Base-by-base conservation (phyloP, 2,113 vertebrate species). In the Pungitius pungitius region DNA sequence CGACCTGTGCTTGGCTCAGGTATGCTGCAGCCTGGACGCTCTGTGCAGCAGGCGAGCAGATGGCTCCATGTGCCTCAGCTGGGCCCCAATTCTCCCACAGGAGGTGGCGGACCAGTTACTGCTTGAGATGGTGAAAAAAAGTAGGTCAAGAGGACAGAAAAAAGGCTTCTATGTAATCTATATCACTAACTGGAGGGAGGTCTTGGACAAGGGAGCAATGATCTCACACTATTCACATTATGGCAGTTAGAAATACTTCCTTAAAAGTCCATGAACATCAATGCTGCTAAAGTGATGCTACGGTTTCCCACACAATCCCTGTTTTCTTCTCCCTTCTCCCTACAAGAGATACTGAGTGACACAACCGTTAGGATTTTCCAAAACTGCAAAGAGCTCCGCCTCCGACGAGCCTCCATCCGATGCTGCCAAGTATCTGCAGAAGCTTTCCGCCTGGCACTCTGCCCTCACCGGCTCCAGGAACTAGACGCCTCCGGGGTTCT, bases 91-190 rank as follows among this genome's bases (percentile, higher is more conserved):
- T 40, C 96, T 99, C 86, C 97, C 97, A 37, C 96, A 96, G 86
- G 96, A 98, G 87, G 93, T 96, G 84, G 94, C 96, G 3, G 96
- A 98, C 86, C 94, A 96, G 76, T 91, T 99, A 61, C 94, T 99
- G 86, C 91, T 89, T 75, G 95, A 93, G 0, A 96, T 98, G 96
- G 95, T 94, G 42, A 88, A 94, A 77, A 93, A 96, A 87, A 97
- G 97, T 98, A 94, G 92, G 81, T 39, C 58, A 17, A 77, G 10
- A 33, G 65, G 47, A 22, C 22, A 17, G 22, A 40, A 39, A 57
- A n/a, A 77, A n/a, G 24, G 40, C 18, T 62, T 10, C n/a, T 2
- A 52, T 22, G 49, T 39, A 54, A 56, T 47, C 15, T 15, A 0
- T 39, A 18, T 60, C 56, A 43, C 2, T 43, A 66, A 13, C 39